A percentile compares a stretch with the other conserved stretches of the same genome.
phyloP scores from a whole-genome alignment of 1,140 invertebrate species.

The Potamilus streckersoni region DNA sequence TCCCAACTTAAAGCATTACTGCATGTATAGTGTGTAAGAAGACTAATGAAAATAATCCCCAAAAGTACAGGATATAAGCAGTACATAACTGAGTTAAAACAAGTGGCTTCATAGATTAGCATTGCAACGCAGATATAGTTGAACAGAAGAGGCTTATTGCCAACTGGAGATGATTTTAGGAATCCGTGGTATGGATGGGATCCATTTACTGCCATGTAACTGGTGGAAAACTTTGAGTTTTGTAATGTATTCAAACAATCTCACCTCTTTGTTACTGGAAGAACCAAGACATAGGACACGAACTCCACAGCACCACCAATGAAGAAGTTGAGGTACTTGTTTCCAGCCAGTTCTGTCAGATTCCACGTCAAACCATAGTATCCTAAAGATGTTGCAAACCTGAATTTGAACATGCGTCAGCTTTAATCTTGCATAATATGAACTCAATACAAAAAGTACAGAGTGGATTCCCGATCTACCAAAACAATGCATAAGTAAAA shows the following conservation, averaged over 20 bases:
- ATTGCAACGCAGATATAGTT: too few species aligned
- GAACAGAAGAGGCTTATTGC: neutral
- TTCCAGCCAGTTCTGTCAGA: slow-evolving; percentile 54
- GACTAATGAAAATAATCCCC: too few species aligned
- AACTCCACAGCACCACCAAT: slow-evolving; percentile 79
- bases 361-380: slow-evolving; percentile 70
- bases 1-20: too few species aligned
- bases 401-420: slow-evolving; percentile 23
- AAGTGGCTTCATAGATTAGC: neutral
- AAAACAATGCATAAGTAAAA: too few species aligned
- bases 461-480: too few species aligned
- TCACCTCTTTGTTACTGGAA: slow-evolving; percentile 64
- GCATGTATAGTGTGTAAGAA: too few species aligned
- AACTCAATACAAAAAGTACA: neutral
- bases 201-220: neutral
- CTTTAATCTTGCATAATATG: neutral
- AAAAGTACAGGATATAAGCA: too few species aligned
- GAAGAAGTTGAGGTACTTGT: slow-evolving; percentile 64
- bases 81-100: neutral
- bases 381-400: slow-evolving; percentile 75
- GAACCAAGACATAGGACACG: slow-evolving; percentile 78
- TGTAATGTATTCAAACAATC: slow-evolving; percentile 39
- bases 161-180: neutral
- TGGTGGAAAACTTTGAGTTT: neutral
- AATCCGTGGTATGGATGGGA: too few species aligned